Evolutionary conservation across 2,797 vertebrate genomes (phyloP), one percentile per base, ranked within the genome.

Genomic region (Thripadectes ignobilis): DNA sequence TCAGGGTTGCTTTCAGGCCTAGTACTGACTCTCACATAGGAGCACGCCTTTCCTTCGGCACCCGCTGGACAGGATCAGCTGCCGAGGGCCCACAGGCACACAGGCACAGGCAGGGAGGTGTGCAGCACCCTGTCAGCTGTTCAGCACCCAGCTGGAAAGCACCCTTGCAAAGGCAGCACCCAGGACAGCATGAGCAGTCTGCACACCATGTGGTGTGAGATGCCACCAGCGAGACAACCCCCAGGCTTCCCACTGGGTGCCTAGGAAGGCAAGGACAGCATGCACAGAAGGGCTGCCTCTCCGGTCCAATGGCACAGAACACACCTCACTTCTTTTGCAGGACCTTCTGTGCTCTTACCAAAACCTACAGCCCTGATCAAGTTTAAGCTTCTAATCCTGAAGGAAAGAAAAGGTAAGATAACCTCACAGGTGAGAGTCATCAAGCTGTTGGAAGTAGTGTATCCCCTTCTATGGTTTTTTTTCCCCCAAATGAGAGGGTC

Each of bases 371-470:
- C 43, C 51, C 38, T 24, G 32, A 46, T 68, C 29, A 65, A 62
- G 39, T 57, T 85, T 55, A 76, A 72, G 52, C 23, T 81, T 27
- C 61, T 72, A 75, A 68, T 43, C 68, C 83, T 57, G 71, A 87
- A 84, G 78, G 48, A 61, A 91, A 91, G 32, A 62, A 43, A 62
- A 72, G 17, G 58, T 48, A 62, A 68, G 38, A 74, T 39, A 85
- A 74, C n/a, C n/a, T 87, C 54, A 38, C 38, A 94, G 81, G 90
- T 89, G 49, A 92, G 41, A 75, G 36, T 77, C 38, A 68, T 32
- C 1, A 0, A 79, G 34, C 30, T 72, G 30, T 6, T 73, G 41
- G 69, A 95, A 85, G 41, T 13, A 72, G 22, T 5, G 12, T 46
- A 32, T 61, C 45, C 91, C 83, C 46, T 77, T 80, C 58, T 36